These are phyloP conservation scores for Phortica okadai DNA, from an alignment of 2,888 invertebrate species.

Conservation along the genomic window DNA sequence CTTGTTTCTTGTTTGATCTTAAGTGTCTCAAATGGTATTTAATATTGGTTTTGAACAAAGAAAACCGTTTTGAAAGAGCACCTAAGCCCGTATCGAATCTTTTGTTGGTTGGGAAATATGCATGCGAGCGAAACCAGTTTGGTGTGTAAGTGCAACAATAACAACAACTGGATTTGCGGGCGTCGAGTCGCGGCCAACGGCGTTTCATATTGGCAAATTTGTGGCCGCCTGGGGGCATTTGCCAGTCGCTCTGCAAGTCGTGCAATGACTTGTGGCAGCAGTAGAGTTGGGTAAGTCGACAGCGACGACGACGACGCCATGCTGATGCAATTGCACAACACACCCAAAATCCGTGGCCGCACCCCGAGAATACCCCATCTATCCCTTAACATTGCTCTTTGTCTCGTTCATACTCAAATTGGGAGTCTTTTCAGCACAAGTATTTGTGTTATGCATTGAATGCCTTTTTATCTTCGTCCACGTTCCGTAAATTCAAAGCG, in stretches of 20 bases:
- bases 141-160: not conserved
- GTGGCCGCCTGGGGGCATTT: not conserved
- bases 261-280: too few species aligned
- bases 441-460: not conserved
- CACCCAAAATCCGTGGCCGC: too few species aligned
- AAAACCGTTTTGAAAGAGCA: slow-evolving; percentile 52
- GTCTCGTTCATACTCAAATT: too few species aligned
- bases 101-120: slow-evolving; percentile 55
- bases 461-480: slow-evolving; percentile 8
- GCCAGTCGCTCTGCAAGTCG: too few species aligned
- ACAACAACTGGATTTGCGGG: slow-evolving; percentile 41
- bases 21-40: not conserved
- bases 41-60: not conserved
- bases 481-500: not conserved
- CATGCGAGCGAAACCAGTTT: slow-evolving; percentile 59
- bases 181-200: slow-evolving; percentile 15
- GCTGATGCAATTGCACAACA: too few species aligned
- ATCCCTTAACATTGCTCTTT: too few species aligned
- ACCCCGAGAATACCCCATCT: too few species aligned
- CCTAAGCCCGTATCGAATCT: slow-evolving; percentile 32
- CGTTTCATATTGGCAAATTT: slow-evolving; percentile 12
- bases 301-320: not conserved
- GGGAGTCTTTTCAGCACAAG: too few species aligned
- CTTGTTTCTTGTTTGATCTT: too few species aligned
- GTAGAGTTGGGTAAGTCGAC: not conserved